Evolutionary conservation across 2,888 invertebrate species (phyloP), one percentile per base, ranked within the genome.

Genomic region (Marasmarcha lunaedactyla): DNA sequence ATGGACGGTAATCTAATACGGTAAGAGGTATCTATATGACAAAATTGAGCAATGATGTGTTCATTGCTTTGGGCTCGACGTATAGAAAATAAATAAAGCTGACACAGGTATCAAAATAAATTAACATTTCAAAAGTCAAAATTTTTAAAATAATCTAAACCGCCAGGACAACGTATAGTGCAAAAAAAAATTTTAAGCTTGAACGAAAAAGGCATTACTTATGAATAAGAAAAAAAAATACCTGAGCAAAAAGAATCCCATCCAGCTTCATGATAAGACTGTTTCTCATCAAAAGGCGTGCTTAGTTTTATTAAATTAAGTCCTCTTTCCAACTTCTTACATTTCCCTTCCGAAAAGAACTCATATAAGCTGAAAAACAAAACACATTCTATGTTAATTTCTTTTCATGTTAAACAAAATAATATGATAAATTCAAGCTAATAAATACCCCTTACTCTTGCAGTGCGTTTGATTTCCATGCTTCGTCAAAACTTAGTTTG

Each of bases 211-310:
- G n/a, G n/a, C n/a, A n/a, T n/a, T n/a, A n/a, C n/a, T n/a, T n/a
- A n/a, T n/a, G n/a, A n/a, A n/a, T n/a, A n/a, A n/a, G n/a, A n/a
- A n/a, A 20, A 20, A 3, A 20, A 20, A 3, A 13, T 58, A 84
- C 84, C 84, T 40, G 92, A 87, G 51, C 89, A 88, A 61, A 85
- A 93, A 0, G 94, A 90, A 68, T 94, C 94, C 88, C 90, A 94
- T 1, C 92, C 93, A n/a, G 94, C 94, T 57, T 92, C 89, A 52
- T 94, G 94, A 52, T 77, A 83, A 0, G 70, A 51, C 41, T 81
- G 78, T 2, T 70, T 69, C 1, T 57, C 51, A 43, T 63, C 54
- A 42, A 81, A 79, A 0, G 68, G 66, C 13, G 55, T 61, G 39
- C 57, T 69, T 35, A 76, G 37, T 46, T 51, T 58, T 15, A 81